Evolutionary conservation across 2,113 vertebrate genomes (phyloP).

Genomic region (Vombatus ursinus): DNA sequence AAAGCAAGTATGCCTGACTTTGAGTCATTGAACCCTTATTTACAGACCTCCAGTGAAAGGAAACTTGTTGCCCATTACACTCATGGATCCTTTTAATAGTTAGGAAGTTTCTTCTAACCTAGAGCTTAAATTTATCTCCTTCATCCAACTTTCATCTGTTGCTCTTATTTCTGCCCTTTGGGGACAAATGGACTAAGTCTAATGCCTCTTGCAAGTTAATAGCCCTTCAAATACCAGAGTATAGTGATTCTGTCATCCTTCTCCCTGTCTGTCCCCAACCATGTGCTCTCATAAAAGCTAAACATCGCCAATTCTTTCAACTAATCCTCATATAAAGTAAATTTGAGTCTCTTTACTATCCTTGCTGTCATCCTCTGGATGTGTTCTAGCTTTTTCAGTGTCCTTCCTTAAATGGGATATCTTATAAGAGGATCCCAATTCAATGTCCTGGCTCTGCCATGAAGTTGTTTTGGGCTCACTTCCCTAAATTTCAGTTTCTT

Average conservation of each 20-base stretch:
- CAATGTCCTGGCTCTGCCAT: not conserved
- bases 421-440: not conserved
- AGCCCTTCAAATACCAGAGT: not conserved
- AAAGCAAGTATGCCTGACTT: not conserved
- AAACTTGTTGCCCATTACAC: not conserved
- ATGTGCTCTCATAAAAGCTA: not conserved
- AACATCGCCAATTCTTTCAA: not conserved
- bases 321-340: not conserved
- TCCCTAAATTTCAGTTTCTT: not conserved
- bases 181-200: not conserved
- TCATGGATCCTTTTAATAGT: not conserved
- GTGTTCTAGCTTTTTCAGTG: not conserved
- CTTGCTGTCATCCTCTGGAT: not conserved
- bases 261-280: not conserved
- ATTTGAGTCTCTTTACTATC: not conserved
- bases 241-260: not conserved
- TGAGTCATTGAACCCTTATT: not conserved
- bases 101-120: not conserved
- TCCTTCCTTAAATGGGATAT: not conserved
- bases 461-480: not conserved
- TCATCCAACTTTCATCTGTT: not conserved
- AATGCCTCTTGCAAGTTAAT: not conserved
- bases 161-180: not conserved
- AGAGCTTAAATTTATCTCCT: not conserved
- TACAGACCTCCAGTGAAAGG: not conserved